Percentiles rank a stretch among this genome's conserved stretches.
phyloP scores from a whole-genome alignment of 2,888 invertebrate species.

The Andrena camellia region DNA sequence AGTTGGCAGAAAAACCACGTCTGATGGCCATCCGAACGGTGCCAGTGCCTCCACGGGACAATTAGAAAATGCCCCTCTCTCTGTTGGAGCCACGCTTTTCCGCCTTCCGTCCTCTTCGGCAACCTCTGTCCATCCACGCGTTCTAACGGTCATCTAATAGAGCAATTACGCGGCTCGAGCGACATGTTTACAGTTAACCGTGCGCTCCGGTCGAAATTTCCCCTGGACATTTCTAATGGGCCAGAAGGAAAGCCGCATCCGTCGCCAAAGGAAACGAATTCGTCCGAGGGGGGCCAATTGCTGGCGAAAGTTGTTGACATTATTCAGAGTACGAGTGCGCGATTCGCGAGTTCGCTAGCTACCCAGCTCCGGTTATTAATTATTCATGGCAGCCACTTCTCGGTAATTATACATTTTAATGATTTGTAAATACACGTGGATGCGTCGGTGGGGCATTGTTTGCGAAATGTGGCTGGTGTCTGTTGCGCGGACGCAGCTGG shows the following conservation, averaged over 20 bases:
- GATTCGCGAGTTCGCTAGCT: too few species aligned
- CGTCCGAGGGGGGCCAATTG: constrained; percentile 57
- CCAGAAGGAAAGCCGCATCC: constrained; percentile 24
- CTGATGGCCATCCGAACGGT: constrained; percentile 39
- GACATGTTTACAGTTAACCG: constrained; percentile 34
- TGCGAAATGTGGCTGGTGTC: background rate
- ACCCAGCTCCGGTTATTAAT: constrained; percentile 49
- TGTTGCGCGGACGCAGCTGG: background rate
- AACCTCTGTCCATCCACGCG: constrained; percentile 14
- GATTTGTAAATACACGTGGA: constrained; percentile 30
- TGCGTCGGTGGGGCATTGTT: background rate
- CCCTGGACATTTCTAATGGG: background rate
- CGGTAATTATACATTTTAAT: constrained; percentile 69
- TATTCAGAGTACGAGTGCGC: constrained; percentile 38
- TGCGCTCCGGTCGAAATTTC: background rate
- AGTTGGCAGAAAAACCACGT: constrained; percentile 44
- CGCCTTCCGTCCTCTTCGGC: background rate
- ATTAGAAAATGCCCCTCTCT: constrained; percentile 60
- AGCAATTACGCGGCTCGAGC: constrained; percentile 46
- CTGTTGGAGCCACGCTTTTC: constrained; percentile 4
- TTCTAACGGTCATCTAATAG: constrained; percentile 54
- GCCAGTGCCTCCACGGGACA: constrained; percentile 47
- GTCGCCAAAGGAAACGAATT: constrained; percentile 25
- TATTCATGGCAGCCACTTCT: constrained; percentile 68
- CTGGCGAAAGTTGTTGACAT: constrained; percentile 72